Percentiles rank a stretch among this genome's conserved stretches.
Conservation (phyloP, 2,888 invertebrate species). For the Heteromyza rotundicornis region DNA sequence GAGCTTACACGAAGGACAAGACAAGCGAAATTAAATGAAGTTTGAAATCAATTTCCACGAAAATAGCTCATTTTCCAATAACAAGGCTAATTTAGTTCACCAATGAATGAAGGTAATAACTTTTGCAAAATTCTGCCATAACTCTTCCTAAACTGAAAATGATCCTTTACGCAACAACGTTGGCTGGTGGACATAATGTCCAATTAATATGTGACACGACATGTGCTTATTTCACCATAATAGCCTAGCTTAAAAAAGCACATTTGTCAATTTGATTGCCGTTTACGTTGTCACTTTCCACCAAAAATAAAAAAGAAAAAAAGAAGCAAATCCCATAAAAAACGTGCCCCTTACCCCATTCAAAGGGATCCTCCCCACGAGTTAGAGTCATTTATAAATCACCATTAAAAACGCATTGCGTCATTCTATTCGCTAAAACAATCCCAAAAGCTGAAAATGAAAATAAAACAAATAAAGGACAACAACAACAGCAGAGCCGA, state of each 20-base stretch:
- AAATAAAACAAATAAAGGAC: neutral
- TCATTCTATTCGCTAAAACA: neutral
- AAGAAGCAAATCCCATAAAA: slow-evolving; percentile 16
- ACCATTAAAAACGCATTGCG: slow-evolving; percentile 43
- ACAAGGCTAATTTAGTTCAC: neutral
- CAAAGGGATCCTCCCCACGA: too few species aligned
- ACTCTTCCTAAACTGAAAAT: neutral
- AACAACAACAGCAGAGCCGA: neutral
- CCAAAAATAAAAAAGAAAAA: too few species aligned
- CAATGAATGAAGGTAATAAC: neutral
- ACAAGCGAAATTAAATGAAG: neutral
- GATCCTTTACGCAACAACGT: neutral
- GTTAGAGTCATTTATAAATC: slow-evolving; percentile 41
- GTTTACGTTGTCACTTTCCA: slow-evolving; percentile 26
- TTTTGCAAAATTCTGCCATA: neutral
- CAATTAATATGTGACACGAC: slow-evolving; percentile 55
- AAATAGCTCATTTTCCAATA: neutral
- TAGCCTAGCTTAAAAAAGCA: slow-evolving; percentile 33
- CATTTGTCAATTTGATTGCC: slow-evolving; percentile 56
- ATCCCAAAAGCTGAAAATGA: neutral
- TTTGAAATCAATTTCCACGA: neutral
- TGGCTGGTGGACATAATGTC: too few species aligned
- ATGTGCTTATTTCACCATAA: slow-evolving; percentile 23
- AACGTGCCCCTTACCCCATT: slow-evolving; percentile 7
- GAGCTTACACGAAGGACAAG: neutral